Base-by-base conservation (phyloP, 2,113 vertebrate genomes). In the Podarcis raffonei region DNA sequence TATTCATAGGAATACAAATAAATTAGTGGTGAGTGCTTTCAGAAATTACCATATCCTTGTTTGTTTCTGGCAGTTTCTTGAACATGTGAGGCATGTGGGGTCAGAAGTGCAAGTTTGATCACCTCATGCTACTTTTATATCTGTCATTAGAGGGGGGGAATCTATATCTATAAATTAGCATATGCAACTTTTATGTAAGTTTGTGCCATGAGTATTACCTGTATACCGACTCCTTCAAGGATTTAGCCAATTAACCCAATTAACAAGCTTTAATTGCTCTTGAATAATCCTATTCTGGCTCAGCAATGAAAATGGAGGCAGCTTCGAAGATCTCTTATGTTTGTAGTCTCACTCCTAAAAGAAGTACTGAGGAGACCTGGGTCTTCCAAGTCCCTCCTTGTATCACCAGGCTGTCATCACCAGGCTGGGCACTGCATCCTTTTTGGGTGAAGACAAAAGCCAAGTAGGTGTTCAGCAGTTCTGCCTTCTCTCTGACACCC, bases 1-100 rank as follows among this genome's bases (percentile, higher is more conserved):
- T 66, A 78, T 86, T 78, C 30, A 66, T 42, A 86, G 37, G 20
- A 78, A 86, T 86, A 86, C 48, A 65, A 84, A 53, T 22, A 84
- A 71, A 84, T 53, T 22, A 84, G 16, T 66, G 69, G 42, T 71
- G 42, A 84, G 68, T 68, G 16, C 37, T 69, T 83, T 83, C 35
- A 39, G 35, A 83, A 83, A 83, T 69, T 68, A 18, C 32, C 25
- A 25, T 23, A 25, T 37, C 25, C 72, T 27, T 42, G 25, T 65
- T n/a, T 27, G 20, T 42, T 68, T 23, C 11, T 2, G 32, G 18
- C 76, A 35, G 18, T 25, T 48, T 68, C 62, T 13, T 27, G 5
- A 82, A 11, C 9, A 2, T 59, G 18, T 62, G 12, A 18, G 66
- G 27, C 35, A 68, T 27, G 18, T 81, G 48, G 8, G 42, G 23